phyloP scores from a whole-genome alignment of 2,797 vertebrate genomes.

The Falco peregrinus region DNA sequence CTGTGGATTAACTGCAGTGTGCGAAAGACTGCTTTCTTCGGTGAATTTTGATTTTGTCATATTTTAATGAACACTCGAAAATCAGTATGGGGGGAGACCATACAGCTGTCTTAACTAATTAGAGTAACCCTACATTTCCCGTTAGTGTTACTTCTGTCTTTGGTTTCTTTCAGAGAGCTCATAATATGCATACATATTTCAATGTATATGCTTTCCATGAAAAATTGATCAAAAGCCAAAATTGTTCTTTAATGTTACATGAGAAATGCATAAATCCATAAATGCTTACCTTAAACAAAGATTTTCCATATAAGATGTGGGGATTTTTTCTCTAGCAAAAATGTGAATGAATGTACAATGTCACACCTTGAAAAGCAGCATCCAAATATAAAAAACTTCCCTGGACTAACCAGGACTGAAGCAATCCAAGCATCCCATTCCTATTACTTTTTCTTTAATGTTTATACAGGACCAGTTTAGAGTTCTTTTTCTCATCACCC shows the following conservation, averaged over 20 bases:
- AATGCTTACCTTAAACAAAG: not conserved
- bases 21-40: not conserved
- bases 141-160: not conserved
- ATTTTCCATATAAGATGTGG: not conserved
- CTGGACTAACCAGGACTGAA: not conserved
- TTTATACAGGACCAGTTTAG: not conserved
- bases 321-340: not conserved
- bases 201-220: not conserved
- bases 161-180: not conserved
- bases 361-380: not conserved
- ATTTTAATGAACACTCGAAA: not conserved
- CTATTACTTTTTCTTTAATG: not conserved
- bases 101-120: not conserved
- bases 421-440: not conserved
- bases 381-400: not conserved
- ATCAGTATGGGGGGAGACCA: not conserved
- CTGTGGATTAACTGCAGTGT: not conserved
- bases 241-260: not conserved
- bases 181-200: constrained; percentile 10
- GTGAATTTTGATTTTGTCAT: not conserved
- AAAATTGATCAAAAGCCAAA: constrained; percentile 8
- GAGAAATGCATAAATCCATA: not conserved
- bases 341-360: not conserved
- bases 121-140: not conserved
- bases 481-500: not conserved